Evolutionary conservation across 2,797 vertebrate genomes (phyloP).

Genomic region (Hoplostethus atlanticus): DNA sequence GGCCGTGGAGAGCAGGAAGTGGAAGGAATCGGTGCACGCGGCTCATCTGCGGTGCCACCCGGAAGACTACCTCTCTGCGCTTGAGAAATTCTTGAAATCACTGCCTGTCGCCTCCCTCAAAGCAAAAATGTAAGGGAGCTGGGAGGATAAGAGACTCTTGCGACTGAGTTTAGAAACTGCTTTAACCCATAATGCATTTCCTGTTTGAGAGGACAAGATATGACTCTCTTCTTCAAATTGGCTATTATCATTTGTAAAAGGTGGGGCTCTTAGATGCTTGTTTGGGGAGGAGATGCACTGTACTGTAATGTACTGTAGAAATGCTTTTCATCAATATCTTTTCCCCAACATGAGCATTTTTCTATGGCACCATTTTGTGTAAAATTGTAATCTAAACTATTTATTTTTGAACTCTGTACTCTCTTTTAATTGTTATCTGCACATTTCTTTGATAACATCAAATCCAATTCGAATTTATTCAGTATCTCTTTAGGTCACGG

Average conservation of each 20-base stretch:
- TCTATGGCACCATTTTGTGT: neutral
- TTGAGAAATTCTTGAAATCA: conserved; percentile 75
- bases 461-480: too few relatives aligned
- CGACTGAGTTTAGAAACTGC: neutral
- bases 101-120: conserved; percentile 51
- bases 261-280: neutral
- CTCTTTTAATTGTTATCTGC: neutral
- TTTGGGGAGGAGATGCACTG: too few relatives aligned
- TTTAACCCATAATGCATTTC: too few relatives aligned
- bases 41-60: conserved; percentile 81
- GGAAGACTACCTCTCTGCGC: conserved; percentile 72
- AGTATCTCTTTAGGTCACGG: too few relatives aligned
- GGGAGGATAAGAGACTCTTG: neutral
- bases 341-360: neutral
- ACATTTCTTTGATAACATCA: too few relatives aligned
- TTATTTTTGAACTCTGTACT: neutral
- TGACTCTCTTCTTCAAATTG: too few relatives aligned
- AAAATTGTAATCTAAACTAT: neutral
- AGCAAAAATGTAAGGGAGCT: conserved; percentile 50
- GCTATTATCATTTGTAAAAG: too few relatives aligned
- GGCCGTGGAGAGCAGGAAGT: conserved; percentile 72
- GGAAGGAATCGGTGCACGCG: conserved; percentile 77
- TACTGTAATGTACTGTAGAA: too few relatives aligned
- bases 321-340: neutral
- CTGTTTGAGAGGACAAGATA: too few relatives aligned